Conservation (phyloP, 2,888 invertebrate species). For the Polydrusus pterygomalis region DNA sequence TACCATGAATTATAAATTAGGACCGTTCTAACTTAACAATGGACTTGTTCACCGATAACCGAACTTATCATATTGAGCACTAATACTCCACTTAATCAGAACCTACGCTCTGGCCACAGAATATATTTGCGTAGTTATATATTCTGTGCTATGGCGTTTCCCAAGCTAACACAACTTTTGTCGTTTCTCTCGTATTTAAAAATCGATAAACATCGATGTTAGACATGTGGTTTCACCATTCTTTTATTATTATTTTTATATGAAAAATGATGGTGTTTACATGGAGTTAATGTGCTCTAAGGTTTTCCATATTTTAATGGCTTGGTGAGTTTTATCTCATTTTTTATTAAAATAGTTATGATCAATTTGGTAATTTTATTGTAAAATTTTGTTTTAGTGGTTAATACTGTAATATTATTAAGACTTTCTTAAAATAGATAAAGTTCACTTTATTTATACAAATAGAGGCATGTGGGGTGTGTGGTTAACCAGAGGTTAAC, state of each 20-base stretch:
- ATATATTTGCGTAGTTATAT: too few species aligned
- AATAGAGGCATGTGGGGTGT: too few species aligned
- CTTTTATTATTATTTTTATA: conserved; percentile 16
- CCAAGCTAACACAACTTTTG: background rate
- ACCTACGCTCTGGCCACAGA: too few species aligned
- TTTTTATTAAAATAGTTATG: background rate
- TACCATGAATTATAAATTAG: too few species aligned
- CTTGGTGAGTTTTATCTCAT: conserved; percentile 9
- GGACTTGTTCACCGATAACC: too few species aligned
- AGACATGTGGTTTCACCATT: conserved; percentile 6
- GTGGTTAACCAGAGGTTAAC: too few species aligned
- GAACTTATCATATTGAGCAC: too few species aligned
- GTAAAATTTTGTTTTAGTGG: background rate
- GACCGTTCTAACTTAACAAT: too few species aligned
- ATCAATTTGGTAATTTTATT: background rate
- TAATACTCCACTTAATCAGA: too few species aligned
- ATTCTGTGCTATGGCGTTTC: too few species aligned
- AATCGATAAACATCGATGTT: background rate
- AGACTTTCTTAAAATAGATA: too few species aligned
- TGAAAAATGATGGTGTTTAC: conserved; percentile 21
- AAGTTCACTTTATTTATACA: too few species aligned
- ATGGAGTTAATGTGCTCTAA: conserved; percentile 6
- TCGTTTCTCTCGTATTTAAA: background rate
- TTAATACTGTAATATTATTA: background rate
- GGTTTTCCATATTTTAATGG: conserved; percentile 7